phyloP scores from a whole-genome alignment of 2,888 invertebrate genomes.

The Yponomeuta plumbellus region DNA sequence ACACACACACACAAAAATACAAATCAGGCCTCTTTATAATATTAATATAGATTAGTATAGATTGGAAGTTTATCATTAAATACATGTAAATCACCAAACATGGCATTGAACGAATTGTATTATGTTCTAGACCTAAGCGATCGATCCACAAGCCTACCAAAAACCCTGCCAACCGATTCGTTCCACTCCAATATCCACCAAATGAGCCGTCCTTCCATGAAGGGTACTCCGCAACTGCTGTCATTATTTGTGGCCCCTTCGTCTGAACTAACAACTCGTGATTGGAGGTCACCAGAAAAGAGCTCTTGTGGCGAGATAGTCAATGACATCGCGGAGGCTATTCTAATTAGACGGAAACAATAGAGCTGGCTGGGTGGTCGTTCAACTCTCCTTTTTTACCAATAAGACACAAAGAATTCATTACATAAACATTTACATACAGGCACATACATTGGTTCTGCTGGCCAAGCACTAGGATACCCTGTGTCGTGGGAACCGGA shows the following conservation, averaged over 20 bases:
- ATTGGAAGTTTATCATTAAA: too few relatives aligned
- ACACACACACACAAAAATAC: too few relatives aligned
- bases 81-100: too few relatives aligned
- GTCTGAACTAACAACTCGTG: not conserved
- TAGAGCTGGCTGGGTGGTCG: not conserved
- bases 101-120: too few relatives aligned
- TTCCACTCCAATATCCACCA: not conserved
- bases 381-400: not conserved
- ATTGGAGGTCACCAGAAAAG: not conserved
- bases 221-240: not conserved
- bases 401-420: not conserved
- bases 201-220: not conserved
- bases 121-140: too few relatives aligned
- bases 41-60: too few relatives aligned
- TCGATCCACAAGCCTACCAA: not conserved
- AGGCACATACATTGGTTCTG: too few relatives aligned
- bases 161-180: not conserved
- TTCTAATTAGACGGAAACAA: conserved; percentile 10
- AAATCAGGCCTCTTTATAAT: too few relatives aligned
- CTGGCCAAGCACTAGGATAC: too few relatives aligned
- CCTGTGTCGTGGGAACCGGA: too few relatives aligned
- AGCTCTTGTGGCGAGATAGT: not conserved
- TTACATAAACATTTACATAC: too few relatives aligned
- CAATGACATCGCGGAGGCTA: conserved; percentile 1
- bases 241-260: not conserved